Conservation (phyloP, 2,888 invertebrate genomes). For the Amaurobius ferox region DNA sequence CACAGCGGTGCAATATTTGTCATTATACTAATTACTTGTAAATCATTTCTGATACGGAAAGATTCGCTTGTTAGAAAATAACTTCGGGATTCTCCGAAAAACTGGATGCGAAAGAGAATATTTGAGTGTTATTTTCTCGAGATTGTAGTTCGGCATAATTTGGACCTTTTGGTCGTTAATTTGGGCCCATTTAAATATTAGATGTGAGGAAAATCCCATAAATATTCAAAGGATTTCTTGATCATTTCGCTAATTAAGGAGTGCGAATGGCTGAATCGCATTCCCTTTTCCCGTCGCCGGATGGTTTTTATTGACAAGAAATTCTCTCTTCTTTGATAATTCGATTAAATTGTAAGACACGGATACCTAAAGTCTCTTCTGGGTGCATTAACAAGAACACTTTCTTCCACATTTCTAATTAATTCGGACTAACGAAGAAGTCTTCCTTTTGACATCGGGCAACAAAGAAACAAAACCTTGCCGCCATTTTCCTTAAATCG, state of each 20-base stretch:
- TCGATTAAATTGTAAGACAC: slow-evolving; percentile 52
- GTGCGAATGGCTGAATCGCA: background rate
- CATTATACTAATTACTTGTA: background rate
- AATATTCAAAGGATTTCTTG: slow-evolving; percentile 6
- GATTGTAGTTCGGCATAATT: background rate
- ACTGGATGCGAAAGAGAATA: background rate
- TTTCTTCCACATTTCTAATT: slow-evolving; percentile 63
- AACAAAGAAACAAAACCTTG: slow-evolving; percentile 51
- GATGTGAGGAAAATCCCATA: slow-evolving; percentile 11
- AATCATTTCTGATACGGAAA: background rate
- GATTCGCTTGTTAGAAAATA: background rate
- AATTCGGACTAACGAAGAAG: slow-evolving; percentile 52
- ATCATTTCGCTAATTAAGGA: slow-evolving; percentile 11
- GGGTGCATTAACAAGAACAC: slow-evolving; percentile 37
- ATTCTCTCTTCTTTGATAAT: slow-evolving; percentile 41
- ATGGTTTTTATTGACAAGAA: slow-evolving; percentile 2
- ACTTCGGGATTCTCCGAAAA: background rate
- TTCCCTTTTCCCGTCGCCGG: background rate
- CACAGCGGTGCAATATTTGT: background rate
- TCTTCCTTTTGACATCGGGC: slow-evolving; percentile 48
- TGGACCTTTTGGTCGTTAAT: slow-evolving; percentile 8
- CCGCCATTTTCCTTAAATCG: slow-evolving; percentile 62
- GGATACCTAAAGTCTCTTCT: background rate
- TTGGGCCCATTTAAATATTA: background rate
- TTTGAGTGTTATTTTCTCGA: slow-evolving; percentile 3